Evolutionary conservation across 2,888 invertebrate species (phyloP).

Genomic region (Noctua comes): DNA sequence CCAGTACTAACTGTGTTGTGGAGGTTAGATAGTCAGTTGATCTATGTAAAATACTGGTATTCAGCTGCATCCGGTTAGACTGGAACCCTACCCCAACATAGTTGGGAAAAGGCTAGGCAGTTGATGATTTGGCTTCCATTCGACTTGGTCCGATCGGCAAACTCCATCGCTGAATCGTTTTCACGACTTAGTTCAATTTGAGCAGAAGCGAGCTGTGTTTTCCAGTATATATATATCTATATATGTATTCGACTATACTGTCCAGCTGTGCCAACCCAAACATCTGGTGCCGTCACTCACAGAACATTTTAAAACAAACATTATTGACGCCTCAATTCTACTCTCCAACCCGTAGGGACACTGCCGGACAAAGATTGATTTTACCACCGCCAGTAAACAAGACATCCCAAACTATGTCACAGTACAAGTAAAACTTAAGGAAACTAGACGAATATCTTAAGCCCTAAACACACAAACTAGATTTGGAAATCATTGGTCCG

Average conservation of each 20-base stretch:
- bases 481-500: slow-evolving; percentile 78
- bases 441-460: slow-evolving; percentile 73
- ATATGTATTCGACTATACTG: not conserved
- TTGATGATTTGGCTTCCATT: not conserved
- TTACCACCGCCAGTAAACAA: slow-evolving; percentile 47
- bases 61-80: too few relatives aligned
- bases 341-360: not conserved
- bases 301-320: slow-evolving; percentile 10
- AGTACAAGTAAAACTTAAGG: slow-evolving; percentile 65
- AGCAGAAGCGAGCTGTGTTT: not conserved
- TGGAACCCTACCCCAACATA: too few relatives aligned
- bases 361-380: slow-evolving; percentile 51
- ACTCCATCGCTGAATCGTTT: not conserved
- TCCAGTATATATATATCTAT: not conserved
- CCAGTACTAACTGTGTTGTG: too few relatives aligned
- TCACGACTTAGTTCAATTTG: not conserved
- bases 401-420: slow-evolving; percentile 49
- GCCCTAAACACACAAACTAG: slow-evolving; percentile 82
- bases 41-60: too few relatives aligned
- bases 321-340: slow-evolving; percentile 14
- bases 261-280: not conserved
- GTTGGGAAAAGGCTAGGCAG: too few relatives aligned
- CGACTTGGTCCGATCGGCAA: not conserved
- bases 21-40: too few relatives aligned
- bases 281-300: not conserved